Evolutionary conservation across 2,888 invertebrate genomes (phyloP), one percentile per base, ranked within the genome.

Genomic region (Lepetodrilus schrolli): DNA sequence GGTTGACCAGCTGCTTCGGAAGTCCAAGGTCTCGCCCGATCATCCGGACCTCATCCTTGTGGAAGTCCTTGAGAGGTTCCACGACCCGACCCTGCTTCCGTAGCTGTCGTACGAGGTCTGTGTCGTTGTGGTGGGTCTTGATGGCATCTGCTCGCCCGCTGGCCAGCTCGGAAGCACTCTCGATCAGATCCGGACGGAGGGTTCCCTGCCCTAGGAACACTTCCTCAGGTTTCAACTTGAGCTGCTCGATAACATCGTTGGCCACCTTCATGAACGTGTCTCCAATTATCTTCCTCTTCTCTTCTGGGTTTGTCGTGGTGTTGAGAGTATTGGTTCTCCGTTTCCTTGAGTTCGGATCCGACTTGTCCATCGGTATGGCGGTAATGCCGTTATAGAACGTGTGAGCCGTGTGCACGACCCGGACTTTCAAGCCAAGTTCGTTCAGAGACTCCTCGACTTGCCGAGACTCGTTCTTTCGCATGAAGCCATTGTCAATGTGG

Each of bases 41-140:
- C 74, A 93, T 93, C 74, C 99, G 93, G 23, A 96, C 96, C 93
- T 99, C 99, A 89, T 99, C 99, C 92, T 99, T 99, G 91, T 99
- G 99, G 90, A 99, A 99, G 92, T 99, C 99, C 91, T 95, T 95
- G 73, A 99, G 92, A n/a, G 99, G 99, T 91, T 99, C 99, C 10
- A 99, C 95, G 21, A 99, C 98, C 72, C 96, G 93, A 10, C 98
- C 97, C 88, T 89, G 85, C 70, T 91, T 91, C 84, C 94, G 92
- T 83, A 96, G 92, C 84, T 93, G 92, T 74, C 98, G 92, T 74
- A 99, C 97, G 74, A 99, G 93, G 89, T 96, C 97, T 10, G 97
- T 98, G 91, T 99, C 99, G 91, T 99, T 99, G 93, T 99, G 99
- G 91, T 99, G 99, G 30, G 99, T 99, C 92, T 99, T 99, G 89